These are phyloP conservation scores for Semaprochilodus insignis DNA, from an alignment of 2,797 vertebrate species.

Conservation along the genomic window DNA sequence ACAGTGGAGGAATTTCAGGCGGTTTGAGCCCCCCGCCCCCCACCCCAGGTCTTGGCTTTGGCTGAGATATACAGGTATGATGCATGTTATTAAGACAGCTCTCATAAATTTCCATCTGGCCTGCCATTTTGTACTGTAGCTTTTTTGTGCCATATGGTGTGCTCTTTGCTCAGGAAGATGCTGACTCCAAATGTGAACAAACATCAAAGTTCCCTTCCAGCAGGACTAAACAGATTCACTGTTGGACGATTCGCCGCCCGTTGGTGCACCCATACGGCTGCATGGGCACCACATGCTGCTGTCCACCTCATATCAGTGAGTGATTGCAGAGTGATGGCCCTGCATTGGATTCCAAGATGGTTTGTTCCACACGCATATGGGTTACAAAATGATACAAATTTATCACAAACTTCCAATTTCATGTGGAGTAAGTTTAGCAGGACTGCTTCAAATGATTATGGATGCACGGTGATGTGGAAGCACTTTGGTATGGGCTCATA, in stretches of 20 bases:
- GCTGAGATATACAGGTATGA: conserved; percentile 43
- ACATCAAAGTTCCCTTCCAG: conserved; percentile 13
- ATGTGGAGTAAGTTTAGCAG: background rate
- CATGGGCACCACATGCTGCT: background rate
- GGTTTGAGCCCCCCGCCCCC: conserved; percentile 9
- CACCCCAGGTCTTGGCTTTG: conserved; percentile 22
- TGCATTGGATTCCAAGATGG: background rate
- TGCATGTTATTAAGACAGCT: conserved; percentile 49
- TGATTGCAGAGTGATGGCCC: background rate
- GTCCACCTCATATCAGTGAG: background rate
- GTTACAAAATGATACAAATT: background rate
- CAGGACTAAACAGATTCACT: conserved; percentile 12
- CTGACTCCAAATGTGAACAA: background rate
- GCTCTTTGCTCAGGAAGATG: conserved; percentile 16
- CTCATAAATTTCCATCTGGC: conserved; percentile 51
- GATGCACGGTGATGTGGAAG: too few species aligned
- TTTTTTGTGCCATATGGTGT: conserved; percentile 27
- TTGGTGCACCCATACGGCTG: background rate
- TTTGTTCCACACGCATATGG: background rate
- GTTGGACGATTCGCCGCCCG: background rate
- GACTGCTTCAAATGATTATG: background rate
- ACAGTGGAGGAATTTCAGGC: conserved; percentile 21
- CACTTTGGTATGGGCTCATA: too few species aligned
- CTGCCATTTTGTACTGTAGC: conserved; percentile 69
- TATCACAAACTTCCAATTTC: background rate